Evolutionary conservation across 2,113 vertebrate species (phyloP), one percentile per base, ranked within the genome.

Genomic region (Protobothrops mucrosquamatus): DNA sequence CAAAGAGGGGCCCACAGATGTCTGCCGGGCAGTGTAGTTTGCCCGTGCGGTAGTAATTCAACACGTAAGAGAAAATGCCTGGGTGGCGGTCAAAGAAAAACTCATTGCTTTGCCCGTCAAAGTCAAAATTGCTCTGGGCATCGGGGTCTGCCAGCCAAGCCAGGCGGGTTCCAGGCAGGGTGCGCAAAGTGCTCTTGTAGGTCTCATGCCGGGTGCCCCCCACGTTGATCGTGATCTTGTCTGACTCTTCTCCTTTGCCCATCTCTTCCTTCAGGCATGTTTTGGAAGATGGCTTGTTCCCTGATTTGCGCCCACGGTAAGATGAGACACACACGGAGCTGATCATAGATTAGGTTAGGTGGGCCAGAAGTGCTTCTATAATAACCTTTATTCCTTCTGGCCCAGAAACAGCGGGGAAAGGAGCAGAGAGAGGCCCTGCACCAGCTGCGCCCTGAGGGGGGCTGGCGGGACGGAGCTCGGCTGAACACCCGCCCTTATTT

Each of bases 271-370:
- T 99, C 97, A 99, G 98, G 98, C 99, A 99, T 99, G 99, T 98
- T 99, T 99, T 99, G 92, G 99, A 99, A 94, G 99, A 98, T 97
- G 99, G 98, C 98, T 99, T 99, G 98, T 99, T 99, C 97, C 98
- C 98, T 89, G 99, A 99, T 98, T 99, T 99, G 97, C 99, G 99
- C 97, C 99, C 99, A 92, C 99, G 99, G 98, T 99, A 99, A 96
- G 99, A 99, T 97, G 99, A 99, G 95, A 99, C 99, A 97, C 99
- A 99, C 99, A 99, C 99, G 69, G 99, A 99, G 99, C 99, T 99
- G 96, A 99, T 99, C 99, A 99, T 99, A 98, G 97, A 98, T 97
- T 34, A 86, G 2, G 92, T 97, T 97, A 29, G 96, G 95, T 95
- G 96, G 97, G 74, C 88, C 95, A 95, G 96, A 96, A 97, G 96